Base-by-base conservation (phyloP, 2,113 vertebrate species). In the Choloepus hoffmanni region DNA sequence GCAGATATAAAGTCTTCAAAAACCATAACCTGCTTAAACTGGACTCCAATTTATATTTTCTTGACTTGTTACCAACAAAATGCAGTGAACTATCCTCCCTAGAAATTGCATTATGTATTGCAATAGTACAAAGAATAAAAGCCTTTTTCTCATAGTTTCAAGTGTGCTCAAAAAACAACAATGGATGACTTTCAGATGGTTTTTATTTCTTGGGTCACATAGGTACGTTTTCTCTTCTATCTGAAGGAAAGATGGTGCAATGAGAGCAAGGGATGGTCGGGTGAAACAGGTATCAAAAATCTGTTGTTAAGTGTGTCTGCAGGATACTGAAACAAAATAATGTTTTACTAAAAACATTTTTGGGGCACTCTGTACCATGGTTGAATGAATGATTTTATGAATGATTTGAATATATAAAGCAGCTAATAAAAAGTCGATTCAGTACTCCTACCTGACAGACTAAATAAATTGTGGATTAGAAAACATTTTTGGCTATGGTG, bases 1-100 rank as follows among this genome's bases (percentile, higher is more conserved):
- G 95, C 93, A 98, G 97, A 97, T 96, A 98, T 70, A 97, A 98
- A 98, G 98, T 96, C 88, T 96, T 79, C 74, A 90, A 96, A 96
- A 96, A 95, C 70, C 68, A 24, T 79, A 89, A 36, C 84, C 77
- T 48, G 4, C 79, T 70, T 82, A 97, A 96, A 77, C 85, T 77
- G 87, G 45, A 73, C 81, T 97, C 87, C 33, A 95, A 96, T 97
- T 97, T 97, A 92, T 94, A 97, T 97, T 98, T 98, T 94, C 96
- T 50, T n/a, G 79, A 95, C 92, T 98, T 97, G 50, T 97, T 97
- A 95, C 94, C 78, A 96, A 95, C 50, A 94, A 97, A 98, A 90
- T 72, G 18, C 81, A 92, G 72, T 60, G 76, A 88, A 89, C 14
- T 62, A 5, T 90, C 86, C 86, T 86, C 70, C 68, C 53, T 87